Percentiles rank a stretch among this genome's conserved stretches.
These are phyloP conservation scores for Aphelinus certus DNA, from an alignment of 1,140 invertebrate genomes.

Conservation along the genomic window DNA sequence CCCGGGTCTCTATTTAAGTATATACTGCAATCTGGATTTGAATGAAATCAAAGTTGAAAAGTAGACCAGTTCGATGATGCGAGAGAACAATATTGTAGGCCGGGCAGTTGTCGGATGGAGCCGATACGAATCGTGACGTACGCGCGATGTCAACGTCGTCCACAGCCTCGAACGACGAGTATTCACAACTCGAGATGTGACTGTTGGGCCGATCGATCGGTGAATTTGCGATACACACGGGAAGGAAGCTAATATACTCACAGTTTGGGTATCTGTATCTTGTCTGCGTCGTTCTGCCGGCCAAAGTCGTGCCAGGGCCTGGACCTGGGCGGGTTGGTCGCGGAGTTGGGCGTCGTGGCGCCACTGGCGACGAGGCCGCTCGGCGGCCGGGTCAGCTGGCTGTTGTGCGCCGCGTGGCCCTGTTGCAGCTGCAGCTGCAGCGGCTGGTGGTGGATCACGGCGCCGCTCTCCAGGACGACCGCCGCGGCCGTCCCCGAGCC, in stretches of 20 bases:
- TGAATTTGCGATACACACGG: too few relatives aligned
- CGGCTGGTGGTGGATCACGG: slow-evolving; percentile 63
- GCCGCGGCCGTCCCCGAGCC: slow-evolving; percentile 50
- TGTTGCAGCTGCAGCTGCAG: slow-evolving; percentile 61
- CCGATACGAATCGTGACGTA: too few relatives aligned
- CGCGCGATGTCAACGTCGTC: too few relatives aligned
- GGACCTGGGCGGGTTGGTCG: slow-evolving; percentile 75
- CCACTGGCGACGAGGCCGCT: slow-evolving; percentile 67
- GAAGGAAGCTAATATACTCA: slow-evolving; percentile 71
- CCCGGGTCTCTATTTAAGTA: too few relatives aligned
- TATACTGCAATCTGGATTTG: too few relatives aligned
- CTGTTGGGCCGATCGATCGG: too few relatives aligned
- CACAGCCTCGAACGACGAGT: too few relatives aligned
- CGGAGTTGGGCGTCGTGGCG: slow-evolving; percentile 70
- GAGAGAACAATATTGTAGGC: too few relatives aligned
- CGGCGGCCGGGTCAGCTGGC: slow-evolving; percentile 57
- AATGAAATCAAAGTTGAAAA: too few relatives aligned
- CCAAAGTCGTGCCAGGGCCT: slow-evolving; percentile 93
- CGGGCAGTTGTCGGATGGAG: too few relatives aligned
- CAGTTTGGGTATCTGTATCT: slow-evolving; percentile 98
- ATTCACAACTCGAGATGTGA: too few relatives aligned
- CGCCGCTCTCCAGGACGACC: slow-evolving; percentile 61
- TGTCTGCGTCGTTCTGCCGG: slow-evolving; percentile 90
- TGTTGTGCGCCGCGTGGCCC: slow-evolving; percentile 45
- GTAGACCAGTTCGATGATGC: too few relatives aligned